Conservation (phyloP, 1,140 invertebrate genomes). For the Dreissena rostriformis region DNA sequence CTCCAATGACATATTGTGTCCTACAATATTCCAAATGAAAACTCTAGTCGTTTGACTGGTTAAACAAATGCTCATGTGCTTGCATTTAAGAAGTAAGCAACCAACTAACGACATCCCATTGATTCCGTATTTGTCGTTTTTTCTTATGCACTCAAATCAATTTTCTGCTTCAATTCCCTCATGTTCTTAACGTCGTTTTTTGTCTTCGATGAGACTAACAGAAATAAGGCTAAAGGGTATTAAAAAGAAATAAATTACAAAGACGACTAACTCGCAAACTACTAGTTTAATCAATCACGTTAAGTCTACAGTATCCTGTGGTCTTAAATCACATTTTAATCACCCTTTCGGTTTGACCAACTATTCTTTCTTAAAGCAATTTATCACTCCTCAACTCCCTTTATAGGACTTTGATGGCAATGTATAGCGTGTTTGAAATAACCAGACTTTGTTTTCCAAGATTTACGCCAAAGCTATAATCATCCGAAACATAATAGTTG, state of each 20-base stretch:
- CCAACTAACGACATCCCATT: no score
- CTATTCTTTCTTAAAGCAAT: background rate
- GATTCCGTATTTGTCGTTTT: no score
- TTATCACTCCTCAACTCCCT: background rate
- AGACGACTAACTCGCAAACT: background rate
- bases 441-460: background rate
- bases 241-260: slow-evolving; percentile 8
- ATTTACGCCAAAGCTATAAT: background rate
- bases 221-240: background rate
- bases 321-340: background rate
- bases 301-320: background rate
- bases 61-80: no score
- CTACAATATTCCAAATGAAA: no score
- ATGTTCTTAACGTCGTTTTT: no score
- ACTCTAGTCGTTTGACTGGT: no score
- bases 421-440: background rate
- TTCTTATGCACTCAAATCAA: no score
- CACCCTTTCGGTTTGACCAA: slow-evolving; percentile 3
- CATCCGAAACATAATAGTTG: background rate
- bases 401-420: slow-evolving; percentile 1
- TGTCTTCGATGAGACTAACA: no score
- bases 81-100: no score
- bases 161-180: no score
- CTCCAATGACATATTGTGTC: no score
- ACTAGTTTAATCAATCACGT: slow-evolving; percentile 1